These are phyloP conservation scores for Trematomus loennbergii DNA, from an alignment of 2,113 vertebrate genomes.

Conservation along the genomic window DNA sequence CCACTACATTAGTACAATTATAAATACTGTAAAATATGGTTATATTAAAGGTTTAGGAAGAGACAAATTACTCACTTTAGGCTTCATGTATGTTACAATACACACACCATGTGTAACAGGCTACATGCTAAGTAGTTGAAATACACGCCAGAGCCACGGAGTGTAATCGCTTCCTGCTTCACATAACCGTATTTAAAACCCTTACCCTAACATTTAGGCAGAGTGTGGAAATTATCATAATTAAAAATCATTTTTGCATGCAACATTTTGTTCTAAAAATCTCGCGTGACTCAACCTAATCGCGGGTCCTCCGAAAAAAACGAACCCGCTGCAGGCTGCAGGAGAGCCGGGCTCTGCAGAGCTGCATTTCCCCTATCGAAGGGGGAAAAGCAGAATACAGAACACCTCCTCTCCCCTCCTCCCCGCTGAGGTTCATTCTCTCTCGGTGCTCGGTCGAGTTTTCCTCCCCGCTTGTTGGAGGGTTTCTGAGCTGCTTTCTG, in stretches of 20 bases:
- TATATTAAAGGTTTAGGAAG: no score
- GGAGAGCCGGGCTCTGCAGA: neutral
- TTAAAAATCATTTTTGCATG: neutral
- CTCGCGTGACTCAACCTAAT: fast-evolving
- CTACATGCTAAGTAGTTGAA: no score
- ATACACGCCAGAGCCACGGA: no score
- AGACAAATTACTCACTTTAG: no score
- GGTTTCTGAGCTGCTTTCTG: conserved; percentile 20
- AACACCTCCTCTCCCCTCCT: conserved; percentile 9
- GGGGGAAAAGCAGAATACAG: conserved; percentile 75
- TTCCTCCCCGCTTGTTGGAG: neutral
- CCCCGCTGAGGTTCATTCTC: neutral
- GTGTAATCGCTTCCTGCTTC: no score
- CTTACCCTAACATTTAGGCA: neutral
- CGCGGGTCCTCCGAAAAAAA: neutral
- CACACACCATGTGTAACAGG: no score
- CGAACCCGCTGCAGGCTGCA: neutral
- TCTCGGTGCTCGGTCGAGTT: neutral
- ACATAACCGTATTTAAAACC: no score
- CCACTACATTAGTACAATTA: neutral
- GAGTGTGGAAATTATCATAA: neutral
- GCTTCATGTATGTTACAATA: no score
- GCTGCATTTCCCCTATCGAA: conserved; percentile 76
- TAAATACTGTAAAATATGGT: neutral
- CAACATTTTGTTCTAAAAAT: neutral